phyloP scores from a whole-genome alignment of 2,888 invertebrate genomes.

The Caenorhabditis imperialis region DNA sequence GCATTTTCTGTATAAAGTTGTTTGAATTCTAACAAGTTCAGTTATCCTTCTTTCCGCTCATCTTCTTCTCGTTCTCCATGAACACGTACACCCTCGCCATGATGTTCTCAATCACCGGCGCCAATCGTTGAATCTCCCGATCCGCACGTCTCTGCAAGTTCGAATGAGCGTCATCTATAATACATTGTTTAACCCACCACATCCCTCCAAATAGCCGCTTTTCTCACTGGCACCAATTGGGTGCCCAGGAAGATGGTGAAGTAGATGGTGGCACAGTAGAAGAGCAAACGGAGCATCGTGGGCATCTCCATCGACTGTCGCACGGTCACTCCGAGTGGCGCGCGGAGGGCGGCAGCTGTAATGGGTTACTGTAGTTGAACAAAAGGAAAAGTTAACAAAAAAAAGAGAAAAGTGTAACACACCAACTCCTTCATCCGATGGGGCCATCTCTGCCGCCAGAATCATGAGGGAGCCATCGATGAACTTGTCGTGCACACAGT shows the following conservation, averaged over 20 bases:
- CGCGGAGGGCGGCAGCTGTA: slow-evolving; percentile 13
- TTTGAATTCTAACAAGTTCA: too few relatives aligned
- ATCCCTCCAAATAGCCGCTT: slow-evolving; percentile 15
- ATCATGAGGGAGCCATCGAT: slow-evolving; percentile 30
- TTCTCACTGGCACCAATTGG: slow-evolving; percentile 27
- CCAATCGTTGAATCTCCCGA: slow-evolving; percentile 30
- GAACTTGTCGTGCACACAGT: slow-evolving; percentile 25
- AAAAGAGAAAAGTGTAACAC: too few relatives aligned
- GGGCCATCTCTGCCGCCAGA: slow-evolving; percentile 7
- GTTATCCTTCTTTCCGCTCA: not conserved
- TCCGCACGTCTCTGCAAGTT: slow-evolving; percentile 31
- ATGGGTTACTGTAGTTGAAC: too few relatives aligned
- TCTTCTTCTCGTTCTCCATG: slow-evolving; percentile 23
- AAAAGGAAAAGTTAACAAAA: too few relatives aligned
- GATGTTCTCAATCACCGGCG: slow-evolving; percentile 35
- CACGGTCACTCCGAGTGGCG: not conserved
- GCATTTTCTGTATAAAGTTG: slow-evolving; percentile 48
- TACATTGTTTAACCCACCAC: slow-evolving; percentile 8
- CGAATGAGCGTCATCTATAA: not conserved
- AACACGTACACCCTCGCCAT: slow-evolving; percentile 24
- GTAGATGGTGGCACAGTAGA: slow-evolving; percentile 30
- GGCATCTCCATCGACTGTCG: slow-evolving; percentile 15
- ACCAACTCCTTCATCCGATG: not conserved
- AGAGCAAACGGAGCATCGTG: slow-evolving; percentile 29
- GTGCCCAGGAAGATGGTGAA: slow-evolving; percentile 18